These are phyloP conservation scores for Eupithecia pulchellata DNA, from an alignment of 2,888 invertebrate genomes.

Conservation along the genomic window DNA sequence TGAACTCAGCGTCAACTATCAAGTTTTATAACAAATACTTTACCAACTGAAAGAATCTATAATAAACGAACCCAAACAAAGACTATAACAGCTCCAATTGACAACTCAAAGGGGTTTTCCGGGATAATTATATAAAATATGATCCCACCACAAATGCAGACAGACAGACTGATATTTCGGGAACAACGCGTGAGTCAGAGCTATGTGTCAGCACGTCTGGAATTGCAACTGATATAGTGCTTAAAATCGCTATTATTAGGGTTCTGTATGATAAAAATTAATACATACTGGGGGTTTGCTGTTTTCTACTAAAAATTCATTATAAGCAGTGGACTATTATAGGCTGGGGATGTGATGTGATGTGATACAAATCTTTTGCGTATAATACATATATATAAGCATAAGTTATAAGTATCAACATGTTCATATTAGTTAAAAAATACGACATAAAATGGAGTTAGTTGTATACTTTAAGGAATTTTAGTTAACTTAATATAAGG, in stretches of 20 bases:
- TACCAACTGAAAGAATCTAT: background rate
- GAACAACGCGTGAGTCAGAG: conserved; percentile 62
- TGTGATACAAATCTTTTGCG: too few species aligned
- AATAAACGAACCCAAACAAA: conserved; percentile 2
- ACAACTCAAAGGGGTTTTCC: conserved; percentile 7
- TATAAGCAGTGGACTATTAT: too few species aligned
- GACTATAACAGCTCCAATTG: background rate
- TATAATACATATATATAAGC: too few species aligned
- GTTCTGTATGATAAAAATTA: background rate
- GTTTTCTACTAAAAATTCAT: background rate
- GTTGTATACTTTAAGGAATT: too few species aligned
- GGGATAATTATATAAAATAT: conserved; percentile 3
- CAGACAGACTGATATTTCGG: conserved; percentile 62
- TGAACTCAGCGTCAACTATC: background rate
- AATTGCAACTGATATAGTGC: conserved; percentile 21
- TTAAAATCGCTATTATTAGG: background rate
- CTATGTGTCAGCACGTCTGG: conserved; percentile 59
- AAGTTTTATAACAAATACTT: background rate
- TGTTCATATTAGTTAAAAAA: too few species aligned
- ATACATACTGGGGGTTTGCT: background rate
- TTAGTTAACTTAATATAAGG: background rate
- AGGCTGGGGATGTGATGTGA: too few species aligned
- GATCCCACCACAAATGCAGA: conserved; percentile 32
- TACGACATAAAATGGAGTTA: too few species aligned
- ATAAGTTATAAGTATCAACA: too few species aligned